phyloP scores from a whole-genome alignment of 2,113 vertebrate genomes.

The Xiphophorus maculatus region DNA sequence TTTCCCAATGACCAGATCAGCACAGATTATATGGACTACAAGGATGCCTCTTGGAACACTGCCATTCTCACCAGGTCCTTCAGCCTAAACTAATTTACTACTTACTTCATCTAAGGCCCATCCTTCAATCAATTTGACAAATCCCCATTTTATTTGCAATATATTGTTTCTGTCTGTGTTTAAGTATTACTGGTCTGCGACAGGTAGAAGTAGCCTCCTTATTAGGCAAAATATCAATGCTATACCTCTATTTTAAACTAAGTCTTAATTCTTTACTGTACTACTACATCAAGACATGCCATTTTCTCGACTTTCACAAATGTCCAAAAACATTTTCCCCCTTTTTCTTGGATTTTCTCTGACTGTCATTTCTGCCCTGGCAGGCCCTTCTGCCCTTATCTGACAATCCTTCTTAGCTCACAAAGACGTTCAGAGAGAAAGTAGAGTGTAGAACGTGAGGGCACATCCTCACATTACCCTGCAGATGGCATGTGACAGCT shows the following conservation, averaged over 20 bases:
- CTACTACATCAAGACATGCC: not conserved
- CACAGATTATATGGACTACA: slow-evolving; percentile 35
- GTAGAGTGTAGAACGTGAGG: slow-evolving; percentile 44
- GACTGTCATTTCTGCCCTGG: slow-evolving; percentile 11
- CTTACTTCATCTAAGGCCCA: not conserved
- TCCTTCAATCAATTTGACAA: not conserved
- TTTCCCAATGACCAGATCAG: slow-evolving; percentile 51
- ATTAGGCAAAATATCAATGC: not conserved
- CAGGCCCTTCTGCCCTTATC: slow-evolving; percentile 19
- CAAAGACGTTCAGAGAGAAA: slow-evolving; percentile 27
- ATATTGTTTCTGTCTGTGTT: not conserved
- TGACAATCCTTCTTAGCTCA: slow-evolving; percentile 46
- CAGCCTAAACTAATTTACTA: not conserved
- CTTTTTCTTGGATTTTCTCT: slow-evolving; percentile 11
- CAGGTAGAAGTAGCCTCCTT: not conserved
- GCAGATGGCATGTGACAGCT: slow-evolving; percentile 66
- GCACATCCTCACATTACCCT: slow-evolving; percentile 39
- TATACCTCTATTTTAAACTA: not conserved
- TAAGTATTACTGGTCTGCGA: not conserved
- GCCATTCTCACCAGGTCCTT: slow-evolving; percentile 1
- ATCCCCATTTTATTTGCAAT: not conserved
- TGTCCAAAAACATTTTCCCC: not conserved
- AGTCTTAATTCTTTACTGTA: not conserved
- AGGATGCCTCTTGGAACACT: slow-evolving; percentile 20
- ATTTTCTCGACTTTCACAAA: not conserved